Base-by-base conservation (phyloP, 2,113 vertebrate species). In the Psilopogon haemacephalus region DNA sequence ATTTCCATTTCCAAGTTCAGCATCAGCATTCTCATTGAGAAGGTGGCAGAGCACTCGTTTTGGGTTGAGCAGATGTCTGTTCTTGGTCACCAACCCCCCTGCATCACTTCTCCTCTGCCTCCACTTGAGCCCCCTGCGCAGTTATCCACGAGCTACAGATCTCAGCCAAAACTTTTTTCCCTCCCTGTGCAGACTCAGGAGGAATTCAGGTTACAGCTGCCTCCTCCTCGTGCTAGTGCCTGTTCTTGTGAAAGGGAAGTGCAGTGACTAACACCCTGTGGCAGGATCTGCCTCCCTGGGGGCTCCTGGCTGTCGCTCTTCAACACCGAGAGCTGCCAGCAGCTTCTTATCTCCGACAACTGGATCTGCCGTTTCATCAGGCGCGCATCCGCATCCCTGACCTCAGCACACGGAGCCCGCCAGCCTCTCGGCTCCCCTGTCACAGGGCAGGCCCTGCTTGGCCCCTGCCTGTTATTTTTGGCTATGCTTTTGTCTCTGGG, bases 401-500 rank as follows among this genome's bases (percentile, higher is more conserved):
- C 30, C 87, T 82, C 72, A 14, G 55, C 82, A 38, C 67, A 15
- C 6, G 20, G 50, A 84, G 56, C 46, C 52, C 0, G 0, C 65
- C 75, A 67, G 81, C 85, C 23, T 52, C 65, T 9, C 10, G 0
- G 33, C 23, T 73, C 70, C 69, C 52, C 59, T 1, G 2, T 17
- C 68, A 69, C 69, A 69, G 84, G 54, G 68, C 63, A 78, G 83
- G 56, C 38, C 30, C 64, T 42, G 63, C 88, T 78, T 58, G 63
- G 84, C 59, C 67, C 38, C 75, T 65, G 59, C 69, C 30, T 46
- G 48, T 81, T 92, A 82, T 83, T 96, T 96, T 93, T 91, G 93
- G 83, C 85, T 76, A 24, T 30, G 87, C 81, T 86, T 95, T 95
- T 92, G 60, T 87, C 68, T 85, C 72, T 68, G 84, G 27, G 93